A percentile compares a stretch with the other conserved stretches of the same genome.
Conservation (phyloP, 2,797 vertebrate genomes). For the Paratrypauchen microcephalus region DNA sequence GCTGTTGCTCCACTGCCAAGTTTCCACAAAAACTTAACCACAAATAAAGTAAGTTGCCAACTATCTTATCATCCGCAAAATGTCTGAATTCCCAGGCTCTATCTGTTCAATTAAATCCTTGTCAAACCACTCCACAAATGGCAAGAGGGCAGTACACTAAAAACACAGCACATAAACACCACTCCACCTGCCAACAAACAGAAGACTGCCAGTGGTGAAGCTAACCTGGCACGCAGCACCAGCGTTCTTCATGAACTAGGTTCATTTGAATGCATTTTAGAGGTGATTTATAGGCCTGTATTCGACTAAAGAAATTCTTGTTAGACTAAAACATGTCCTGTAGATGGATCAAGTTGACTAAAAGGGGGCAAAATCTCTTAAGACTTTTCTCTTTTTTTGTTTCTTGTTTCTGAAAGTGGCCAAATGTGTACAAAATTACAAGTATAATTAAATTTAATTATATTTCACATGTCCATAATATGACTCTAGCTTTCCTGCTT, state of each 20-base stretch:
- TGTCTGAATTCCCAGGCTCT: background rate
- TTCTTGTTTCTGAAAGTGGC: too few species aligned
- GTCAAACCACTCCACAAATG: constrained; percentile 1
- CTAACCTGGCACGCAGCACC: background rate
- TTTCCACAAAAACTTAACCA: background rate
- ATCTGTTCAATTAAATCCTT: background rate
- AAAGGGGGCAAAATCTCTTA: background rate
- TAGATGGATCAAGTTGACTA: too few species aligned
- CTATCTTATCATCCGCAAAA: background rate
- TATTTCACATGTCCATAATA: too few species aligned
- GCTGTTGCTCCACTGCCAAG: background rate
- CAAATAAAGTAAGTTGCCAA: background rate
- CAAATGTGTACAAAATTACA: too few species aligned
- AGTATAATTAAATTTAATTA: too few species aligned
- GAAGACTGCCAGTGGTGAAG: background rate
- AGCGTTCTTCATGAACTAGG: background rate
- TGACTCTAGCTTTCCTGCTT: too few species aligned
- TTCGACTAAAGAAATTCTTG: background rate
- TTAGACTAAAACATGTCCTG: too few species aligned
- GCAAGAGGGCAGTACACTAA: constrained; percentile 1
- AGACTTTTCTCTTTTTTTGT: too few species aligned
- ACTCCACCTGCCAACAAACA: background rate
- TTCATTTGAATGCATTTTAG: background rate
- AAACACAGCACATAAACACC: constrained; percentile 7
- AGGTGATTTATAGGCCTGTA: background rate